Percentiles rank a stretch among this genome's conserved stretches.
These are phyloP conservation scores for Anhinga anhinga DNA, from an alignment of 2,113 vertebrate genomes.

Conservation along the genomic window DNA sequence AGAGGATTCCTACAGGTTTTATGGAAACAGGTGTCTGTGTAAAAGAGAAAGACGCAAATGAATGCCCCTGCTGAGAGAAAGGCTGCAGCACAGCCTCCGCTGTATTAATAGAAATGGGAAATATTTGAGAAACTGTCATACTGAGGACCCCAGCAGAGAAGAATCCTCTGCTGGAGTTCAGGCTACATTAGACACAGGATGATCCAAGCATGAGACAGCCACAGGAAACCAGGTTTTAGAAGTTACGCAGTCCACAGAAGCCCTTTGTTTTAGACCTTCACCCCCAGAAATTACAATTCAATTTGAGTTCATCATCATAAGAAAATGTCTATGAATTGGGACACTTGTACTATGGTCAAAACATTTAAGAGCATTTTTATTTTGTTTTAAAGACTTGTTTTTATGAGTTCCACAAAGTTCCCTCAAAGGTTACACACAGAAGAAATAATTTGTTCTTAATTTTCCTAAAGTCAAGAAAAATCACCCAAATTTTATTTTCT, in stretches of 20 bases:
- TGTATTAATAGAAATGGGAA: background rate
- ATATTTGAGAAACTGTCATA: background rate
- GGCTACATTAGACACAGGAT: background rate
- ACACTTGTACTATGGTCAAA: background rate
- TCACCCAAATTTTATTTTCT: background rate
- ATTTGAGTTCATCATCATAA: background rate
- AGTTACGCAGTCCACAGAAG: background rate
- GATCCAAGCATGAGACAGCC: background rate
- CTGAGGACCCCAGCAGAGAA: background rate
- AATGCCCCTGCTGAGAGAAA: background rate
- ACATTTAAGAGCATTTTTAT: background rate
- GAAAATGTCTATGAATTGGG: background rate
- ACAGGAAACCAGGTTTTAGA: background rate
- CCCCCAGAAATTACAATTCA: background rate
- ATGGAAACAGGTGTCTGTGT: background rate
- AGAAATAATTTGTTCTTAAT: background rate
- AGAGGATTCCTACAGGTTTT: background rate
- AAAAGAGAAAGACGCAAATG: background rate
- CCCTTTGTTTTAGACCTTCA: background rate
- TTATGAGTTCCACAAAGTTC: background rate
- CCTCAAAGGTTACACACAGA: background rate
- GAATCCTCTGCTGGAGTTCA: background rate
- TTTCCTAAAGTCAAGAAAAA: background rate
- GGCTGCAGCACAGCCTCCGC: background rate
- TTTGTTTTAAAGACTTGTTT: background rate